phyloP scores from a whole-genome alignment of 2,797 vertebrate species.

The Melanotaenia maccullochi region DNA sequence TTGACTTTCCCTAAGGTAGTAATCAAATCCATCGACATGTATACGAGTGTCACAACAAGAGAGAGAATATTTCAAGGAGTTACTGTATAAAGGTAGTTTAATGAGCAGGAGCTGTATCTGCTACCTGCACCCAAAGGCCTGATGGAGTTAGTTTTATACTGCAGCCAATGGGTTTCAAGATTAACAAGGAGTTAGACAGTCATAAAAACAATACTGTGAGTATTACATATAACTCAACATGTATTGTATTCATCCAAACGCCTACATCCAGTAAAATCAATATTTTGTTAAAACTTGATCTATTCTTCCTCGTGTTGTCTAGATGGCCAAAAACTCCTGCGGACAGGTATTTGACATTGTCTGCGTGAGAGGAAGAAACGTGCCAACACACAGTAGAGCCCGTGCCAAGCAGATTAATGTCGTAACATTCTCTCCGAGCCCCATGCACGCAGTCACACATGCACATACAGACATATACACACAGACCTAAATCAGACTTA shows the following conservation, averaged over 20 bases:
- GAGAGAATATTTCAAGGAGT: background rate
- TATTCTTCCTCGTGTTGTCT: conserved; percentile 28
- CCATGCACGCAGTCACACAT: conserved; percentile 13
- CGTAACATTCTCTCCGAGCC: conserved; percentile 60
- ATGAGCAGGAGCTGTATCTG: background rate
- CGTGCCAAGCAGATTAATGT: conserved; percentile 81
- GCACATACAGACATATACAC: conserved; percentile 5
- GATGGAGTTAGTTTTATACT: background rate
- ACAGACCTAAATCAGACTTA: conserved; percentile 32
- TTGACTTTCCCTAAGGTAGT: background rate
- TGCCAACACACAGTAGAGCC: conserved; percentile 70
- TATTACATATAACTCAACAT: background rate
- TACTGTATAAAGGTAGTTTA: background rate
- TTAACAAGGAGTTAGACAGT: background rate
- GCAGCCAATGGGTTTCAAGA: background rate
- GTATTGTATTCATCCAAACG: background rate
- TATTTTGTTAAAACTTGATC: conserved; percentile 28
- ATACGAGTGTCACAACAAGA: background rate
- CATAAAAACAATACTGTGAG: background rate
- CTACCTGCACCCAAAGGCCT: background rate
- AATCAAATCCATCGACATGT: background rate
- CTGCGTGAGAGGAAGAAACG: conserved; percentile 67
- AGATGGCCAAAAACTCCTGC: conserved; percentile 58
- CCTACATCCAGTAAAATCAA: background rate
- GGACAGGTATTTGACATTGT: conserved; percentile 80